These are phyloP conservation scores for Camponotus fellah DNA, from an alignment of 2,888 invertebrate genomes.

Conservation along the genomic window DNA sequence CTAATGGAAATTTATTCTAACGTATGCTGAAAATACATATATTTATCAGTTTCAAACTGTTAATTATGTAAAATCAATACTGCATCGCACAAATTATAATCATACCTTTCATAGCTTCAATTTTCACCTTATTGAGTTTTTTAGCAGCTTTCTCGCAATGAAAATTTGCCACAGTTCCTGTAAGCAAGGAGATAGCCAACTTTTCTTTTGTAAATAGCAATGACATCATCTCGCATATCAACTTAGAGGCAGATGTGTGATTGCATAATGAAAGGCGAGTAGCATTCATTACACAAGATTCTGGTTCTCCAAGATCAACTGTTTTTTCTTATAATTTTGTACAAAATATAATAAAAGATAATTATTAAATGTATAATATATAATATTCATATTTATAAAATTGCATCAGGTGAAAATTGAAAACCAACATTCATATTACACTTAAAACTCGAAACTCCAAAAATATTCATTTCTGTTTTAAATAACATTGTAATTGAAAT, in stretches of 20 bases:
- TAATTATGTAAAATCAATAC: neutral
- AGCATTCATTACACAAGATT: neutral
- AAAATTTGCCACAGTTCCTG: slow-evolving; percentile 21
- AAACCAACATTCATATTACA: neutral
- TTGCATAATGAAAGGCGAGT: slow-evolving; percentile 7
- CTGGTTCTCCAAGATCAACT: slow-evolving; percentile 5
- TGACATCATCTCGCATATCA: slow-evolving; percentile 10
- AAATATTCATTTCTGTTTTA: slow-evolving; percentile 19
- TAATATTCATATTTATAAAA: slow-evolving; percentile 7
- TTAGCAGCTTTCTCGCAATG: slow-evolving; percentile 5
- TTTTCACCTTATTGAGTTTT: slow-evolving; percentile 1
- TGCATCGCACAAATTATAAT: neutral
- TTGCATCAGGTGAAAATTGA: neutral
- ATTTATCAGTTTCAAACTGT: slow-evolving; percentile 7
- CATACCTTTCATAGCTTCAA: slow-evolving; percentile 19
- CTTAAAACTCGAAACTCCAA: neutral
- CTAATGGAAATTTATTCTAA: neutral
- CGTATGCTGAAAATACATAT: slow-evolving; percentile 8
- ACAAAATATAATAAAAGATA: slow-evolving; percentile 9
- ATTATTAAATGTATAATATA: neutral
- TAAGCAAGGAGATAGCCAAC: slow-evolving; percentile 9
- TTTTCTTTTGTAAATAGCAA: slow-evolving; percentile 1
- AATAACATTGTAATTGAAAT: slow-evolving; percentile 7
- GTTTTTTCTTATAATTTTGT: slow-evolving; percentile 9
- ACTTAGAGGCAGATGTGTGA: slow-evolving; percentile 5